Evolutionary conservation across 1,140 invertebrate genomes (phyloP), one percentile per base, ranked within the genome.

Genomic region (Ctenoplectra terminalis): DNA sequence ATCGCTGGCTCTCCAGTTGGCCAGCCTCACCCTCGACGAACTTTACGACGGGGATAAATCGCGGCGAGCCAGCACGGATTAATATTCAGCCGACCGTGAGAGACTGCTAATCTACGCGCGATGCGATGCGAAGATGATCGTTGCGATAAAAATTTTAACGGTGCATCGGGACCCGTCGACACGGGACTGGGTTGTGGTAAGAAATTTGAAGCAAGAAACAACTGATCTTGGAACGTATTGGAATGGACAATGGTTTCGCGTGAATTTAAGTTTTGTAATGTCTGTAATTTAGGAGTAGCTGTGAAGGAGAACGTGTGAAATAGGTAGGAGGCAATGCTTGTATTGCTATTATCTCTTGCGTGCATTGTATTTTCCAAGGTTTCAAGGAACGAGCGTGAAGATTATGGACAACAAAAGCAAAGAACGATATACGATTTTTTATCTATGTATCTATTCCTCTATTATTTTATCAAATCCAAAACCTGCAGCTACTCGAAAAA

Each of bases 61-160:
- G 40, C 48, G 31, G 50, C 56, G 40, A 71, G 23, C 43, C 34
- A 26, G 34, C 54, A 20, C 31, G 23, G 83, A 72, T 64, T 81
- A 85, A 52, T 85, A 84, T 31, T 50, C 56, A 37, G 46, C 50
- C 66, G 50, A 20, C 46, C 50, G 37, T 40, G 20, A 74, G 43
- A 83, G 34, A 74, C 37, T 37, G 46, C 63, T 74, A 75, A 37
- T 70, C 26, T 46, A 26, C 20, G 43, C 26, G 20, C 48, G 37
- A 56, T 40, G 48, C 48, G 61, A 84, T 56, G 64, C 66, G 63
- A 66, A 81, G 71, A 76, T 67, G 82, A 81, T 75, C 61, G 52
- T 26, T 29, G 48, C 54, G 60, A 84, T 80, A 84, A 84, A 84
- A 85, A 81, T 85, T 81, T 72, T 31, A 66, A 34, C 1, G 20